phyloP scores from a whole-genome alignment of 2,888 invertebrate species.

The Ernsta delagoae region DNA sequence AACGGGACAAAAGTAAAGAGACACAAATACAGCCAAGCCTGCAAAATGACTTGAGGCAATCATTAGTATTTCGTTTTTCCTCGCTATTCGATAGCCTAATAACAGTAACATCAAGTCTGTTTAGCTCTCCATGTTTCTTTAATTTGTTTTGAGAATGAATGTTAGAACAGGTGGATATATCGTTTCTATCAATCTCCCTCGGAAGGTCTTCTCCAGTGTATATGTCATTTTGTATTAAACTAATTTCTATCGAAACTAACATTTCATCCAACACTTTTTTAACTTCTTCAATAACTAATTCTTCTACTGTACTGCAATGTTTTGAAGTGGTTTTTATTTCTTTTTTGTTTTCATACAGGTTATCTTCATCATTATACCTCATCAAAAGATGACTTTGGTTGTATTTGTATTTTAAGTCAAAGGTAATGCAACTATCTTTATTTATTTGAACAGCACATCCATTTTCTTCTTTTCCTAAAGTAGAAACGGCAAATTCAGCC shows the following conservation, averaged over 20 bases:
- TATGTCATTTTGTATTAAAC: slow-evolving; percentile 83
- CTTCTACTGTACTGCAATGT: slow-evolving; percentile 12
- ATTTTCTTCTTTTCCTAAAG: slow-evolving; percentile 63
- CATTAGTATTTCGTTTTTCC: slow-evolving; percentile 40
- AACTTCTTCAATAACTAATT: slow-evolving; percentile 52
- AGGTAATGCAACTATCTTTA: slow-evolving; percentile 68
- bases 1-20: slow-evolving; percentile 77
- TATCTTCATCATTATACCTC: slow-evolving; percentile 50
- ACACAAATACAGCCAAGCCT: slow-evolving; percentile 88
- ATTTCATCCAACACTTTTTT: slow-evolving; percentile 80
- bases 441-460: slow-evolving; percentile 50
- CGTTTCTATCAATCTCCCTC: slow-evolving; percentile 50
- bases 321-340: not conserved
- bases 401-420: slow-evolving; percentile 85
- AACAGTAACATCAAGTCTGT: slow-evolving; percentile 87
- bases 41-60: slow-evolving; percentile 85
- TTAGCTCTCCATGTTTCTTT: slow-evolving; percentile 80
- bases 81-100: slow-evolving; percentile 76
- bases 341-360: slow-evolving; percentile 2
- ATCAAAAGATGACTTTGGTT: slow-evolving; percentile 84
- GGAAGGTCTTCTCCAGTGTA: slow-evolving; percentile 59
- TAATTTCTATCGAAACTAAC: slow-evolving; percentile 86
- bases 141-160: slow-evolving; percentile 59
- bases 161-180: slow-evolving; percentile 42
- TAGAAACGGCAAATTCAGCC: slow-evolving; percentile 84